phyloP scores from a whole-genome alignment of 1,140 invertebrate genomes.

The Drosophila takahashii region DNA sequence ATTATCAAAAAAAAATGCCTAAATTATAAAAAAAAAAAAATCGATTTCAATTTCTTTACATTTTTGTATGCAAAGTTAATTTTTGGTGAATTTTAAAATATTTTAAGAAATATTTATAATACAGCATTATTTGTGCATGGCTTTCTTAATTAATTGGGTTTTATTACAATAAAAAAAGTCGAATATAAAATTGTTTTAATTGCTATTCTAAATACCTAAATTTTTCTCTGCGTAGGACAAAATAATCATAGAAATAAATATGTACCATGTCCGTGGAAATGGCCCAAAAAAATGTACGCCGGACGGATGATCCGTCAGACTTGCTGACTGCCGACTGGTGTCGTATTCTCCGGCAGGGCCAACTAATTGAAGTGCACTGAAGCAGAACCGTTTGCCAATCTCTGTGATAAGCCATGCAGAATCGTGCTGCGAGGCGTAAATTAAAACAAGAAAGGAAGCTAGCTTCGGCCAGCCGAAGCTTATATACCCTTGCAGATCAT shows the following conservation, averaged over 20 bases:
- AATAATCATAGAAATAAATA: constrained; percentile 47
- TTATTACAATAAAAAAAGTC: background rate
- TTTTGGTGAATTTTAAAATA: too few relatives aligned
- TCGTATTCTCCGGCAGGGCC: constrained; percentile 58
- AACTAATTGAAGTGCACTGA: constrained; percentile 81
- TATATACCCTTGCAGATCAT: too few relatives aligned
- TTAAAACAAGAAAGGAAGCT: too few relatives aligned
- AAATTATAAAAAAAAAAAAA: background rate
- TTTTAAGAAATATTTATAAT: too few relatives aligned
- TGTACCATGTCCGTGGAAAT: constrained; percentile 27
- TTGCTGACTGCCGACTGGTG: constrained; percentile 4
- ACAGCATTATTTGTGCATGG: too few relatives aligned
- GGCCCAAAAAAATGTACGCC: constrained; percentile 18
- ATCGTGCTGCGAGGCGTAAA: constrained; percentile 79
- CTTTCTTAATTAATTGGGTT: constrained; percentile 3
- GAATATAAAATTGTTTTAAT: too few relatives aligned
- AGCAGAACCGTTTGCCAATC: constrained; percentile 80
- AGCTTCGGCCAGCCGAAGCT: too few relatives aligned
- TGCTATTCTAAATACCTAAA: too few relatives aligned
- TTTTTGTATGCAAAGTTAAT: too few relatives aligned
- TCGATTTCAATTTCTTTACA: too few relatives aligned
- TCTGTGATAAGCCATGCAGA: constrained; percentile 81
- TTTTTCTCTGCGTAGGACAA: background rate
- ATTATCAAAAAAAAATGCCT: background rate
- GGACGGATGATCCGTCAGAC: constrained; percentile 26